A percentile compares a stretch with the other conserved stretches of the same genome.
These are phyloP conservation scores for Cecidostiba fungosa DNA, from an alignment of 2,888 invertebrate genomes.

Conservation along the genomic window DNA sequence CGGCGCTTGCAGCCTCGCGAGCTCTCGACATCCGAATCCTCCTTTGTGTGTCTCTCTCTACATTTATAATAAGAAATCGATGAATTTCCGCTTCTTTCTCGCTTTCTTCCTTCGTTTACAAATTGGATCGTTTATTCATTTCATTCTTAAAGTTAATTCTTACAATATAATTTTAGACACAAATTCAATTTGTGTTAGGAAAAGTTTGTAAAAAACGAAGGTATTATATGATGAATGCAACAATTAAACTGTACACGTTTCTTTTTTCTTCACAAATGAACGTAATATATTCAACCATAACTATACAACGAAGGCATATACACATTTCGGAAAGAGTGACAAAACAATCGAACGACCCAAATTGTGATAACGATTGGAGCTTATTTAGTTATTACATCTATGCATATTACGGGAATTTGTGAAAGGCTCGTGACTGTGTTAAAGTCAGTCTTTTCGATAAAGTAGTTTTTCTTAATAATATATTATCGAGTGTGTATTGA, in stretches of 20 bases:
- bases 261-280: background rate
- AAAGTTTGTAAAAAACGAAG: slow-evolving; percentile 27
- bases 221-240: too few species aligned
- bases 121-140: slow-evolving; percentile 32
- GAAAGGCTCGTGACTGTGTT: slow-evolving; percentile 46
- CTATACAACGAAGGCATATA: background rate
- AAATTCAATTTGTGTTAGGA: slow-evolving; percentile 25
- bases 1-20: slow-evolving; percentile 70
- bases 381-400: background rate
- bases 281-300: background rate
- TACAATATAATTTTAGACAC: slow-evolving; percentile 36
- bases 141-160: slow-evolving; percentile 30
- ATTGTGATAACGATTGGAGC: slow-evolving; percentile 3
- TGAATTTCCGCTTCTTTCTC: slow-evolving; percentile 13
- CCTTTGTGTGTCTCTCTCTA: slow-evolving; percentile 16
- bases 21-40: slow-evolving; percentile 68
- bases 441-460: slow-evolving; percentile 52
- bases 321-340: background rate
- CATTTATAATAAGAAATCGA: slow-evolving; percentile 47
- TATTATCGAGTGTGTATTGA: slow-evolving; percentile 32
- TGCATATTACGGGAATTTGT: slow-evolving; percentile 19
- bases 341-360: slow-evolving; percentile 10
- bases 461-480: slow-evolving; percentile 25
- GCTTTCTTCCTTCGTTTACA: slow-evolving; percentile 14
- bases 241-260: background rate